Evolutionary conservation across 1,140 invertebrate species (phyloP).

Genomic region (Bombus waltoni): DNA sequence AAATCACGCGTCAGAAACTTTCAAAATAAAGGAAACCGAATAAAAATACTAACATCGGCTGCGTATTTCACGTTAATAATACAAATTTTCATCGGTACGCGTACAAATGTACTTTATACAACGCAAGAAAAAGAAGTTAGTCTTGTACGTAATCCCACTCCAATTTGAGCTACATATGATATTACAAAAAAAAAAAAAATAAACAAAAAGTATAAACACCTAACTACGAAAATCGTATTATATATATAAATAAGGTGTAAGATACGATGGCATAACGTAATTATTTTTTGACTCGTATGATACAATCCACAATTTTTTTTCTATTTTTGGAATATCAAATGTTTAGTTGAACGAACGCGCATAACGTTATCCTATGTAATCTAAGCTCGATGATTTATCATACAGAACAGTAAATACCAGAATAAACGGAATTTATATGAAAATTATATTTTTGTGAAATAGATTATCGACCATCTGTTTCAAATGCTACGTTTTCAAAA

Average conservation of each 20-base stretch:
- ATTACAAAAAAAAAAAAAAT: background rate
- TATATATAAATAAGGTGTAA: slow-evolving; percentile 22
- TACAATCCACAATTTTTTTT: slow-evolving; percentile 12
- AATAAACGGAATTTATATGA: slow-evolving; percentile 36
- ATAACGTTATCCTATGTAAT: slow-evolving; percentile 20
- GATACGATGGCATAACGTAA: slow-evolving; percentile 15
- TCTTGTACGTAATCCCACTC: background rate
- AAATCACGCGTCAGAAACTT: background rate
- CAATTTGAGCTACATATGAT: background rate
- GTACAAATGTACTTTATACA: background rate
- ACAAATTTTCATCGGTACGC: background rate
- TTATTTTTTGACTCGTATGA: slow-evolving; percentile 10
- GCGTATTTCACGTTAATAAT: background rate
- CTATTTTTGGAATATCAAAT: background rate
- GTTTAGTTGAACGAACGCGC: background rate
- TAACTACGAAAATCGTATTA: background rate
- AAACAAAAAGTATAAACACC: background rate
- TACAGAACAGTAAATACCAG: slow-evolving; percentile 50
- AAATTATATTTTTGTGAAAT: slow-evolving; percentile 18
- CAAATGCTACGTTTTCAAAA: slow-evolving; percentile 42
- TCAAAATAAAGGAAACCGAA: background rate
- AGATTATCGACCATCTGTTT: slow-evolving; percentile 15
- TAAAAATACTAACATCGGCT: background rate
- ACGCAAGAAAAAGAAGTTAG: slow-evolving; percentile 1
- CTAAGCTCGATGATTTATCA: slow-evolving; percentile 54